Evolutionary conservation across 2,797 vertebrate species (phyloP).

Genomic region (Bradypodion pumilum): DNA sequence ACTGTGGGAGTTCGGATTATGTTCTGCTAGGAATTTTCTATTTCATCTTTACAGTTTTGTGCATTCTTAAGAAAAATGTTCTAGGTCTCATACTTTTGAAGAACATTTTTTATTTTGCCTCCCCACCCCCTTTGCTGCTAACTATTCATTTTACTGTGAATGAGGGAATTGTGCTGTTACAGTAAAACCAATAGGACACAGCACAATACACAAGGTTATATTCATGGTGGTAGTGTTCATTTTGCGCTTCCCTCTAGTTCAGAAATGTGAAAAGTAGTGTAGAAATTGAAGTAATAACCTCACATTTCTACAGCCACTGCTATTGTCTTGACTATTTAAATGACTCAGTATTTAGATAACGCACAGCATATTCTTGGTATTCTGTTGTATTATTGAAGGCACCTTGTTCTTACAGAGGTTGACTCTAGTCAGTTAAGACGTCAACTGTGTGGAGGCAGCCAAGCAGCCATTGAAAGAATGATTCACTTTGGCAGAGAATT

Average conservation of each 20-base stretch:
- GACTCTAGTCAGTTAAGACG: constrained; percentile 91
- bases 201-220: background rate
- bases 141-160: background rate
- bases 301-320: background rate
- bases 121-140: background rate
- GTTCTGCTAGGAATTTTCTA: background rate
- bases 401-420: constrained; percentile 84
- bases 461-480: constrained; percentile 98
- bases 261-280: background rate
- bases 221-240: background rate
- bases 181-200: background rate
- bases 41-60: background rate
- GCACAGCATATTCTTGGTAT: fast-evolving
- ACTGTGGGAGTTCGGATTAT: background rate
- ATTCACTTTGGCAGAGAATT: constrained; percentile 98
- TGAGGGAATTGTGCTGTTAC: background rate
- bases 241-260: background rate
- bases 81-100: background rate
- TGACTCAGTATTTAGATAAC: background rate
- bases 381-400: background rate
- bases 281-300: background rate
- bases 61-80: background rate
- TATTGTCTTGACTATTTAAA: background rate
- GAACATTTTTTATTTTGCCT: fast-evolving
- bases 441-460: constrained; percentile 96